Evolutionary conservation across 2,888 invertebrate genomes (phyloP), one percentile per base, ranked within the genome.

Genomic region (Synanthedon myopaeformis): DNA sequence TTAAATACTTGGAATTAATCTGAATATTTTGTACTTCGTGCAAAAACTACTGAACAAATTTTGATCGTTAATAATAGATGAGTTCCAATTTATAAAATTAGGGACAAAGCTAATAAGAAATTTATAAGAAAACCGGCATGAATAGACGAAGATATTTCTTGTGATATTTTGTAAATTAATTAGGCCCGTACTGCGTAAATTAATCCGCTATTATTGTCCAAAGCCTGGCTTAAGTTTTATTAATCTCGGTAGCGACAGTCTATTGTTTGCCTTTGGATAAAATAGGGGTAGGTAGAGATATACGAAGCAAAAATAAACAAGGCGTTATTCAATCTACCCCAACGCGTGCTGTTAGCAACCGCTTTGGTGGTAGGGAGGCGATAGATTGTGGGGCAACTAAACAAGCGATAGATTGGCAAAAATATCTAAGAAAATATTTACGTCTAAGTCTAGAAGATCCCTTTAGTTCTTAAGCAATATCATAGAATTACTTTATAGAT

Each of bases 271-370:
- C 19, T 14, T 14, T 45, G 45, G 45, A 45, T 45, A 45, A 14
- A 45, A 35, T 35, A 35, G 35, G 13, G 14, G 45, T 45, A 17
- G 49, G 49, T 19, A n/a, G 60, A 59, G 61, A 57, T 64, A 66
- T 65, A 67, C 66, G 70, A 64, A 70, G 69, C 71, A 69, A 80
- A 81, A 81, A 82, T 80, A 85, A 85, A 82, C 83, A 83, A 76
- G 75, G 70, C 77, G 78, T 80, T 83, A 81, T 83, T 82, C 83
- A 81, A 84, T 83, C 79, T 75, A 70, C 78, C 79, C 81, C 72
- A 76, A 72, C 70, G 23, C 23, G 35, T 35, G 65, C 69, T 67
- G 77, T 76, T 78, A 81, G 83, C 80, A 82, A 83, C 81, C 78
- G 70, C 73, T 74, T 35, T 70, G 70, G 70, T 76, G 72, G 70